Base-by-base conservation (phyloP, 2,113 vertebrate species). In the Acrocephalus kingi region DNA sequence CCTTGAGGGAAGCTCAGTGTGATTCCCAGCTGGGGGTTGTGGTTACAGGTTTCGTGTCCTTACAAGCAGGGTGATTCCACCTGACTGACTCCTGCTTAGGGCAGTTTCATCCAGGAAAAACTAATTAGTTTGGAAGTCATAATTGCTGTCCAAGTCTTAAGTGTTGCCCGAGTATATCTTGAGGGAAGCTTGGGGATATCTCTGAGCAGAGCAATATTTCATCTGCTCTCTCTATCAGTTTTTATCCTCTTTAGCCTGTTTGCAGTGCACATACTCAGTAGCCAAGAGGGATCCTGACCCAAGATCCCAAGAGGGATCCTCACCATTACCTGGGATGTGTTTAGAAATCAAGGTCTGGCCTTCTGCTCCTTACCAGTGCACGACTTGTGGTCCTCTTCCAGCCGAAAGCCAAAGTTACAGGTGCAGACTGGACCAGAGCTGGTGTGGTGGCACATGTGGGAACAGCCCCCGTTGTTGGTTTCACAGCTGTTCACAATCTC, bases 401-500 rank as follows among this genome's bases (percentile, higher is more conserved):
- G 97, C 58, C 82, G 96, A 49, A 98, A 98, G 61, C 99, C 99
- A 0, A 93, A 98, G 93, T 99, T 98, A 86, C 99, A 99, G 96
- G 98, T 97, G 62, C 99, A 99, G 66, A 96, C 94, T 0, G 99
- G 99, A 13, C 99, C 99, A 0, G 79, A 55, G 79, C 98, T 99
- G 81, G 96, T 98, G 97, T 99, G 99, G 54, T 98, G 98, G 95
- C 99, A 99, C 31, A 96, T 69, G 2, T 99, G 99, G 6, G 99
- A 99, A 28, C 99, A 99, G 89, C 99, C 99, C 0, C 99, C 99
- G 0, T 99, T 99, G 96, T 93, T 94, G 30, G 85, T 87, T 87
- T 99, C 99, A 3, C 99, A 99, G 96, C 99, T 99, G 98, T 99
- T 99, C 59, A 99, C 98, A 0, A 99, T 99, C 97, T 99, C 99